Percentiles rank a stretch among this genome's conserved stretches.
These are phyloP conservation scores for Anaspis maculata DNA, from an alignment of 2,888 invertebrate species.

Conservation along the genomic window DNA sequence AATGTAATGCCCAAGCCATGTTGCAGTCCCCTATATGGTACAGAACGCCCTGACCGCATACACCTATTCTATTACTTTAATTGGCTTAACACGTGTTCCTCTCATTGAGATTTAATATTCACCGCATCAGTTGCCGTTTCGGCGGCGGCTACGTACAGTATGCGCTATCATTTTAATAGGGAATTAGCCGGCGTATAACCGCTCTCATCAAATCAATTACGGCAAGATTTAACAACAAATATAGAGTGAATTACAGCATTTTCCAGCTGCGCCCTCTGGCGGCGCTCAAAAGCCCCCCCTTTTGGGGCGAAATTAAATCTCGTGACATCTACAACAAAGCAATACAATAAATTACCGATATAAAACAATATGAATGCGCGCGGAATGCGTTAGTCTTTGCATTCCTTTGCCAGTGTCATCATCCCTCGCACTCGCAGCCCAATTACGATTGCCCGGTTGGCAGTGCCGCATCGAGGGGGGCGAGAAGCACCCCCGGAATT, in stretches of 20 bases:
- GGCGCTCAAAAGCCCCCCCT: conserved; percentile 27
- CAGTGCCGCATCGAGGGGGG: not conserved
- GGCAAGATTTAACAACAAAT: conserved; percentile 35
- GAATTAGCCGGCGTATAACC: conserved; percentile 29
- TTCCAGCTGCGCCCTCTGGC: conserved; percentile 20
- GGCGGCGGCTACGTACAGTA: conserved; percentile 7
- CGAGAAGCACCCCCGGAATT: not conserved
- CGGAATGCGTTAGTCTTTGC: conserved; percentile 39
- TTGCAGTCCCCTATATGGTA: too few species aligned
- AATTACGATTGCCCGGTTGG: conserved; percentile 13
- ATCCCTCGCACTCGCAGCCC: conserved; percentile 14
- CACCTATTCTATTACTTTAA: conserved; percentile 37
- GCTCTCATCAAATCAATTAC: conserved; percentile 33
- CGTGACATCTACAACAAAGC: conserved; percentile 39
- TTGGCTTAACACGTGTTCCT: conserved; percentile 36
- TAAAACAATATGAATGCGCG: conserved; percentile 41
- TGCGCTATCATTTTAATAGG: conserved; percentile 29
- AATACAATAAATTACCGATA: conserved; percentile 43
- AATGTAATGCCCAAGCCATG: too few species aligned
- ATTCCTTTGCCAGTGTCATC: conserved; percentile 37
- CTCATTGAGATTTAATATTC: conserved; percentile 34
- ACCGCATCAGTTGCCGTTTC: conserved; percentile 26
- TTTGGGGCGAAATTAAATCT: conserved; percentile 36
- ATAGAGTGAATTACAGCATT: conserved; percentile 30
- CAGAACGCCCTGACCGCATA: conserved; percentile 23